These are phyloP conservation scores for Tenebrio molitor DNA, from an alignment of 1,140 invertebrate genomes.

Conservation along the genomic window DNA sequence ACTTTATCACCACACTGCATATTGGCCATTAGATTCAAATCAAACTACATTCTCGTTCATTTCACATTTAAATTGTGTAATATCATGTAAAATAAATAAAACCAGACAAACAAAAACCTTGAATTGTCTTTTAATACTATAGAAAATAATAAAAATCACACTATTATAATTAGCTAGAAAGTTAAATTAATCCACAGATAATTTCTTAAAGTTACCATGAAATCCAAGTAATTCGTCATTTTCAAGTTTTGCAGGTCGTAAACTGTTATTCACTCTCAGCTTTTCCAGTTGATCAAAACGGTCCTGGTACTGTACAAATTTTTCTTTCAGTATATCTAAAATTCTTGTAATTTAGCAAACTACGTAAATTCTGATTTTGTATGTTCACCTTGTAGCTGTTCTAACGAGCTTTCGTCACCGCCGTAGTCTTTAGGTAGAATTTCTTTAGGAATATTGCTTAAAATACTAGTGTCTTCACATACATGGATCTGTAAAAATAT, in stretches of 20 bases:
- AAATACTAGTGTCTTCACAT: neutral
- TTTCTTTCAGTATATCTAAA: neutral
- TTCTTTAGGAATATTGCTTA: neutral
- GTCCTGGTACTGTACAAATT: conserved; percentile 4
- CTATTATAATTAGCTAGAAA: no score
- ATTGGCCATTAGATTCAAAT: no score
- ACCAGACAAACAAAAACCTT: neutral
- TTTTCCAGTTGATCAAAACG: conserved; percentile 16
- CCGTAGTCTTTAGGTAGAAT: conserved; percentile 8
- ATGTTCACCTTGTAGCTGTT: conserved; percentile 10
- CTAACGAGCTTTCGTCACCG: conserved; percentile 11
- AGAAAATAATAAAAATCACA: no score
- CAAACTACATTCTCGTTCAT: no score
- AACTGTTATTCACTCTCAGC: neutral
- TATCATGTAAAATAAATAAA: no score
- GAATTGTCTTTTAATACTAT: neutral
- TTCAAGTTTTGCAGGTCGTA: neutral
- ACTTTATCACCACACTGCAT: no score
- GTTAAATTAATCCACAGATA: conserved; percentile 11
- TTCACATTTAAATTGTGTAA: no score
- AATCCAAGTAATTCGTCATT: conserved; percentile 28
- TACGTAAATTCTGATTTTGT: neutral
- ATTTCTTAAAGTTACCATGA: conserved; percentile 18
- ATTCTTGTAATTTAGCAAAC: neutral
- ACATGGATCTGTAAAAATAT: neutral